phyloP scores from a whole-genome alignment of 1,140 invertebrate species.

The Homarus americanus region DNA sequence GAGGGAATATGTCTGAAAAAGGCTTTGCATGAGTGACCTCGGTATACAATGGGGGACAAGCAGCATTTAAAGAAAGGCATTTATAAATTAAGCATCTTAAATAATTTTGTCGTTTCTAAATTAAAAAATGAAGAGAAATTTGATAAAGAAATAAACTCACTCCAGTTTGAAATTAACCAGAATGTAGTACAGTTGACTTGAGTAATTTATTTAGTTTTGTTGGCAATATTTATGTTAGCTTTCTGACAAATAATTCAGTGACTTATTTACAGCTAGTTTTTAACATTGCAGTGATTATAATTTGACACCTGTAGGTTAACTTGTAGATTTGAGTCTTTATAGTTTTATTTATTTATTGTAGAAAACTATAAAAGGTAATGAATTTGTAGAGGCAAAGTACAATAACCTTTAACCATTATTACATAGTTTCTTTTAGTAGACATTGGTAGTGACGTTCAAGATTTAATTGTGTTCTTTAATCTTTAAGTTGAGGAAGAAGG shows the following conservation, averaged over 20 bases:
- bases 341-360: neutral
- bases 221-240: neutral
- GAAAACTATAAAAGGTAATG: too few species aligned
- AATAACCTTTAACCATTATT: too few species aligned
- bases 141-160: neutral
- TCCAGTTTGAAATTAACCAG: neutral
- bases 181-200: neutral
- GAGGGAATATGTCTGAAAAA: neutral
- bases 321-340: neutral
- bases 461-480: neutral
- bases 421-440: neutral
- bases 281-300: neutral
- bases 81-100: neutral
- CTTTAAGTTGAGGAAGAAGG: slow-evolving; percentile 65
- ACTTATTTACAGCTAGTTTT: neutral
- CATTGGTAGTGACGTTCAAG: neutral
- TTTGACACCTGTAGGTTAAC: neutral
- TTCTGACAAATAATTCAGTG: neutral
- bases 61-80: neutral
- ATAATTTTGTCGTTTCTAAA: neutral
- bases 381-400: too few species aligned
- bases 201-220: neutral
- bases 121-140: neutral
- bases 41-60: neutral
- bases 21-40: neutral